Base-by-base conservation (phyloP, 1,140 invertebrate genomes). In the Euschistus heros region DNA sequence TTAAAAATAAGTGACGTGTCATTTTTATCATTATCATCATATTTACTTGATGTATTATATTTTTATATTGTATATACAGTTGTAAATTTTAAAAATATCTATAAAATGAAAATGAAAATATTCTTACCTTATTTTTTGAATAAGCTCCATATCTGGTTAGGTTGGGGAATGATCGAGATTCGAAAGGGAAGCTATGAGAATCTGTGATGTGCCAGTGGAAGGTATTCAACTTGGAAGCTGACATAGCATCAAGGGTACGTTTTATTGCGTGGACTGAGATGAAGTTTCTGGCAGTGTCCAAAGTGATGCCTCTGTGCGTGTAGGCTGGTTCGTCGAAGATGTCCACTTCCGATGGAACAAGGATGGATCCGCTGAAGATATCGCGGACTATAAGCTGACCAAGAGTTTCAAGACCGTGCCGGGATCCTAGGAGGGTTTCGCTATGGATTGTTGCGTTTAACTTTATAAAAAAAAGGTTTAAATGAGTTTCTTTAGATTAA, bases 201-300 rank as follows among this genome's bases (percentile, higher is more conserved):
- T 94, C 91, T 0, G 88, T 91, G n/a, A 93, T 88, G 69, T 94
- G 90, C 89, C 89, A 92, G 70, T 94, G 91, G 73, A 94, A 87
- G 0, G 85, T 85, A 72, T 94, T 94, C 42, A 94, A 71, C 71
- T 93, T 94, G 14, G 84, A 85, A 71, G 84, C 79, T 0, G 84
- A 83, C 88, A 93, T 91, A 0, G 80, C 89, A 70, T 91, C 87
- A 47, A 94, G 78, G 0, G 87, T 88, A 18, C 80, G 76, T 69
- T 87, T 82, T 52, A 94, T 86, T 0, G 81, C 75, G 2, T 81
- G 77, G 5, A 89, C 80, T 1, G 81, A 76, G 68, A 85, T 80
- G 71, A 80, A 91, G 74, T 91, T 91, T 26, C 90, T 80, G 0
- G 87, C 80, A 0, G 89, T 91, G 70, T 92, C 90, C 33, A 92